Base-by-base conservation (phyloP, 2,888 invertebrate genomes). In the Callosobruchus maculatus region DNA sequence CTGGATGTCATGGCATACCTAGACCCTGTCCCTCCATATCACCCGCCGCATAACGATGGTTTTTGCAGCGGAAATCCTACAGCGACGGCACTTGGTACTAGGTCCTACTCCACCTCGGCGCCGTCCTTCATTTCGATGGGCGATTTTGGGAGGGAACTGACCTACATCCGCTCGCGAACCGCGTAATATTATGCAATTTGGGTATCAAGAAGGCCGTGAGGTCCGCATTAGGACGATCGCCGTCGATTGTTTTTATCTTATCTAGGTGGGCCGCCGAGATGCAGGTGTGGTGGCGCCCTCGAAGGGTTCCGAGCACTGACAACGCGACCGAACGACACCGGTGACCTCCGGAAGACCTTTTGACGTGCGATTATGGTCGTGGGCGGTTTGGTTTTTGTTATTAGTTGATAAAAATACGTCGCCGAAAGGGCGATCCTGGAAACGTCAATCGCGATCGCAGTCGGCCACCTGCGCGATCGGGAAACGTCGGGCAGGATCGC, bases 1-100 rank as follows among this genome's bases (percentile, higher is more conserved):
- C 86, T 83, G 81, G 87, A 85, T 84, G 86, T 86, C 87, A 87
- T 87, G 85, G 85, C 86, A 86, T 82, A 82, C 74, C 81, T 85
- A 86, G 83, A 86, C 85, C 86, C 86, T 85, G 84, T 80, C 84
- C 83, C 76, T 79, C 78, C 79, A 81, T 78, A 79, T 77, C 76
- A 79, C 80, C 77, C 77, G 13, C 49, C 49, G 49, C 49, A 49
- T 49, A 13, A 3, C 13, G 49, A 49, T 49, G 49, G 13, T 18
- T 49, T 49, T 49, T 13, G 1, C 49, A 13, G 9, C 18, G 9
- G 1, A 18, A 49, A 13, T 49, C 7, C 18, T 49, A 3, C 30
- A 30, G n/a, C n/a, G n/a, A n/a, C 13, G 18, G 9, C 1, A 49
- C 49, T n/a, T n/a, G n/a, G n/a, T n/a, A 49, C 49, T 49, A 13